Evolutionary conservation across 2,888 invertebrate genomes (phyloP).

Genomic region (Erebia ligea): DNA sequence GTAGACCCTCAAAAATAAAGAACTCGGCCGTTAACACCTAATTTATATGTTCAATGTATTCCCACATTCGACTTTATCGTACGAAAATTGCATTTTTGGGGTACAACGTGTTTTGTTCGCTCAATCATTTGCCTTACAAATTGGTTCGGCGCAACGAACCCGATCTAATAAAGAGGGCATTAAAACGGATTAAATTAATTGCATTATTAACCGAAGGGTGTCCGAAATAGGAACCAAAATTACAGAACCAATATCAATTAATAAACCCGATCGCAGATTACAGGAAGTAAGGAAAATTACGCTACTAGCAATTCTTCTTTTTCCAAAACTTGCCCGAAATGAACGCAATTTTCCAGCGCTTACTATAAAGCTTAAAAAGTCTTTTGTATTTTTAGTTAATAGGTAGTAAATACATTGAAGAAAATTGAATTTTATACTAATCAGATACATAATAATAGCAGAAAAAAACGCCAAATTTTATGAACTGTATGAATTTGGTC

Average conservation of each 20-base stretch:
- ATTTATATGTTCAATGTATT: conserved; percentile 30
- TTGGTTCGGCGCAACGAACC: conserved; percentile 32
- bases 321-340: no score
- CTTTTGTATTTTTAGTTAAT: no score
- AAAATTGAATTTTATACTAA: no score
- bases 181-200: conserved; percentile 38
- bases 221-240: conserved; percentile 54
- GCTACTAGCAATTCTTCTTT: no score
- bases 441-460: no score
- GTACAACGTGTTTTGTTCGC: conserved; percentile 21
- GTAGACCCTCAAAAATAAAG: conserved; percentile 11
- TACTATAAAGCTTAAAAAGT: no score
- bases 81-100: conserved; percentile 32
- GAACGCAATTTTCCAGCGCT: no score
- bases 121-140: conserved; percentile 36
- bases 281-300: no score
- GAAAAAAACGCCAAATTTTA: no score
- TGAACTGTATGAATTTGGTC: no score
- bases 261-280: no score
- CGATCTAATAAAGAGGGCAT: conserved; percentile 33
- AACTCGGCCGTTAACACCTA: conserved; percentile 12
- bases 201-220: conserved; percentile 28
- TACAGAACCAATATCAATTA: conserved; percentile 49
- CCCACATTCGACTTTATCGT: conserved; percentile 28
- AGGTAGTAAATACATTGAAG: no score